A percentile compares a stretch with the other conserved stretches of the same genome.
Evolutionary conservation across 23 tunicate species (phyloP).

Genomic region (Trididemnum clinides): DNA sequence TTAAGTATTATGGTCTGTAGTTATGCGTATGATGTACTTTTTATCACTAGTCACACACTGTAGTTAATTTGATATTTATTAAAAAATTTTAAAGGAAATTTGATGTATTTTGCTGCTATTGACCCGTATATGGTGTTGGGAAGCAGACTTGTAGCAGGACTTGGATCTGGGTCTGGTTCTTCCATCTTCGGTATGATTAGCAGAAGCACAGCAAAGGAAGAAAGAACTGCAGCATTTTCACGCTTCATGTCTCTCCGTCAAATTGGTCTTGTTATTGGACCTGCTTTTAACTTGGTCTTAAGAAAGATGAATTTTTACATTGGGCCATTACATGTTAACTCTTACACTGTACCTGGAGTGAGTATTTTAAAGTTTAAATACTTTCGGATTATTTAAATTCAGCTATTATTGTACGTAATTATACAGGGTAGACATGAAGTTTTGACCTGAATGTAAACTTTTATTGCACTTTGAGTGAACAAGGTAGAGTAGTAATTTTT

Average conservation of each 20-base stretch:
- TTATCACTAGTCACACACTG: too few relatives aligned
- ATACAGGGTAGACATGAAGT: too few relatives aligned
- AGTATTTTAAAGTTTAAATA: not conserved
- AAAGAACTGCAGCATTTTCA: slow-evolving; percentile 73
- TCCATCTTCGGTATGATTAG: slow-evolving; percentile 79
- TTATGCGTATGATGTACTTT: not conserved
- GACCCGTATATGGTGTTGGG: slow-evolving; percentile 55
- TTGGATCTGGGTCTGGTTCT: slow-evolving; percentile 91
- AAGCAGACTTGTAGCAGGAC: slow-evolving; percentile 73
- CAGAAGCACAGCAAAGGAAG: slow-evolving; percentile 59
- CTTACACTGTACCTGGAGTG: slow-evolving; percentile 70
- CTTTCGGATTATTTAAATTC: too few relatives aligned
- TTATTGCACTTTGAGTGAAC: too few relatives aligned
- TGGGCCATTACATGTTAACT: slow-evolving; percentile 57
- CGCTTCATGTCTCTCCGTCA: slow-evolving; percentile 83
- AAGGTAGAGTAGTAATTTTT: too few relatives aligned
- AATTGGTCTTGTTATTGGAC: slow-evolving; percentile 82
- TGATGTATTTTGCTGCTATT: slow-evolving; percentile 61
- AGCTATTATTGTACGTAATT: too few relatives aligned
- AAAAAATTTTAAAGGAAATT: slow-evolving; percentile 60
- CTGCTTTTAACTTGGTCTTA: slow-evolving; percentile 73
- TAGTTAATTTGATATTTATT: too few relatives aligned
- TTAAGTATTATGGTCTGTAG: not conserved
- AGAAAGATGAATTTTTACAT: slow-evolving; percentile 57
- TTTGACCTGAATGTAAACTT: too few relatives aligned